Evolutionary conservation across 2,888 invertebrate genomes (phyloP), one percentile per base, ranked within the genome.

Genomic region (Phrixothrix hirtus): DNA sequence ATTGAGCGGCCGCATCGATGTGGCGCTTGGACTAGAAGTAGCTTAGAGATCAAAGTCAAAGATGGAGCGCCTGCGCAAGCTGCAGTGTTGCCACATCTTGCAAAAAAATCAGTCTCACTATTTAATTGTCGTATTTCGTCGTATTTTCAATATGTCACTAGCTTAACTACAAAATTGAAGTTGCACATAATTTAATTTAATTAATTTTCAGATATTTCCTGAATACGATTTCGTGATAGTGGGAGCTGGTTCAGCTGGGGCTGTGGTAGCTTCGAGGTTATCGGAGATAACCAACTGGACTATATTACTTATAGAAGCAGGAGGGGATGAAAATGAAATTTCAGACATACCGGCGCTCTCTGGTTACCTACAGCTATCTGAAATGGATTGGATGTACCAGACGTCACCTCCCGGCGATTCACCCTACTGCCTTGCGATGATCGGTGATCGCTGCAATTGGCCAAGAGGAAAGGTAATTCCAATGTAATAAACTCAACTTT

Each of bases 361-460:
- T 13, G 90, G 88, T 9, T 94, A 92, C 73, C 83, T 87, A 14
- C 93, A 94, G 71, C 82, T 92, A 52, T 87, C 91, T 13, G 88
- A 92, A 21, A 81, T 93, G 73, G 94, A 95, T 77, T 95, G 95
- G 95, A 88, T 93, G 77, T 95, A 88, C 75, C 89, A 92, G 75
- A 94, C 93, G 1, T 86, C 89, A 2, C 89, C 91, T 0, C 86
- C 87, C 1, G 78, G 81, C 25, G 84, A 86, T 60, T 85, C 87
- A 35, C 83, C 86, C n/a, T 92, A 91, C 74, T 93, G 93, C 67
- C 82, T 89, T 55, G 92, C 89, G 4, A 92, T 93, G 92, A 84
- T 86, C 59, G 90, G 89, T 0, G 90, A 90, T 72, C 81, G 91
- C 55, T 93, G 92, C 74, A 91, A 91, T 75, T 93, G 92, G 93